Conservation (phyloP, 1,140 invertebrate genomes). For the Caerostris darwini region DNA sequence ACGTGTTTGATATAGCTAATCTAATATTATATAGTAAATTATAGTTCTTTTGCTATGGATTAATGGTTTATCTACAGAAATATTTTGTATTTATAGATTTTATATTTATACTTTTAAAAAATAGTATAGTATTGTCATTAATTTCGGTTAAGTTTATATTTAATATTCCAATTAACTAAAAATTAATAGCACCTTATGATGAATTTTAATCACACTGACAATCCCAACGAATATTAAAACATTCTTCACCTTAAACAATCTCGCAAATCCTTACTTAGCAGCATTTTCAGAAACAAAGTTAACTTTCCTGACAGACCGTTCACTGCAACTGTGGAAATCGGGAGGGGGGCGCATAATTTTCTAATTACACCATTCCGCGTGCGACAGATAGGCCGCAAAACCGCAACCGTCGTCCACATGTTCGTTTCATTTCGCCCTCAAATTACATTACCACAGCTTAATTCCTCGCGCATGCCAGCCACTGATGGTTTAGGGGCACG, state of each 20-base stretch:
- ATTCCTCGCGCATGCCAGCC: neutral
- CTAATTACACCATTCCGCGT: neutral
- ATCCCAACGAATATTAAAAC: neutral
- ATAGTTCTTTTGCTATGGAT: too few relatives aligned
- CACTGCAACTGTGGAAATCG: neutral
- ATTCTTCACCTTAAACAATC: neutral
- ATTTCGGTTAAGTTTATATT: too few relatives aligned
- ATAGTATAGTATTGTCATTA: too few relatives aligned
- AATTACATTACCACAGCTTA: slow-evolving; percentile 31
- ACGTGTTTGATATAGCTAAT: too few relatives aligned
- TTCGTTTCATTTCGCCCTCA: slow-evolving; percentile 31
- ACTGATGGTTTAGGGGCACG: neutral
- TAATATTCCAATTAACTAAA: too few relatives aligned
- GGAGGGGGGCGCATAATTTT: slow-evolving; percentile 11
- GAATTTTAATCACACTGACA: too few relatives aligned
- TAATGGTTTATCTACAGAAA: too few relatives aligned
- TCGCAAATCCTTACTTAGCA: neutral
- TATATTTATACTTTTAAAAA: too few relatives aligned
- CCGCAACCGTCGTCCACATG: slow-evolving; percentile 5
- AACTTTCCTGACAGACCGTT: neutral
- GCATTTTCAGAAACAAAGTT: neutral
- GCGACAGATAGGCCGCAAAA: neutral
- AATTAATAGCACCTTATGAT: too few relatives aligned
- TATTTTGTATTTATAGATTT: too few relatives aligned
- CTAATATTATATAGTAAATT: too few relatives aligned